A percentile compares a stretch with the other conserved stretches of the same genome.
phyloP scores from a whole-genome alignment of 1,140 invertebrate genomes.

The Octopus sinensis region DNA sequence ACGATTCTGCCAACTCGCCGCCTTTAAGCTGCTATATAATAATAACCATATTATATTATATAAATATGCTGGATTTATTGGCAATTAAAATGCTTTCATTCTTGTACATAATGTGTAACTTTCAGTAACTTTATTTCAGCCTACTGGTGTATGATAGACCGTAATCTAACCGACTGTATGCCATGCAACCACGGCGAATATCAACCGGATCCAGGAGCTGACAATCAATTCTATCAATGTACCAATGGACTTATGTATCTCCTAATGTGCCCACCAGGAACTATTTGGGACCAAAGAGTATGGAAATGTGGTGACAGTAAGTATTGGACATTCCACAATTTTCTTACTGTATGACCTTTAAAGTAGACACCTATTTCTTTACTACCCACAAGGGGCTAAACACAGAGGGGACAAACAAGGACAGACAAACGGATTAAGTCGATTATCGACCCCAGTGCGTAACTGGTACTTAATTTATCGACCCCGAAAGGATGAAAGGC shows the following conservation, averaged over 20 bases:
- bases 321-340: background rate
- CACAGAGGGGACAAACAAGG: no score
- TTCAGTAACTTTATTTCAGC: background rate
- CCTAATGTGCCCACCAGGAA: background rate
- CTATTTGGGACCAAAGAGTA: background rate
- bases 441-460: no score
- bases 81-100: no score
- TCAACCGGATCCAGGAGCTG: background rate
- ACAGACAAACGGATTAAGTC: no score
- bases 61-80: no score
- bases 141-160: slow-evolving; percentile 5
- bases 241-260: background rate
- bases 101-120: no score
- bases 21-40: no score
- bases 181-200: background rate
- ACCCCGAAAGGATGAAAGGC: no score
- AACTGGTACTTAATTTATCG: no score
- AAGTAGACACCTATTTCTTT: background rate
- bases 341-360: background rate
- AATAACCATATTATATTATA: no score
- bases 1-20: no score
- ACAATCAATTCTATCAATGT: slow-evolving; percentile 1
- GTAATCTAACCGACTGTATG: background rate
- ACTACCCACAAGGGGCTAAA: no score
- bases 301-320: background rate